Percentiles rank a stretch among this genome's conserved stretches.
phyloP scores from a whole-genome alignment of 2,797 vertebrate genomes.

The Buphagus erythrorhynchus region DNA sequence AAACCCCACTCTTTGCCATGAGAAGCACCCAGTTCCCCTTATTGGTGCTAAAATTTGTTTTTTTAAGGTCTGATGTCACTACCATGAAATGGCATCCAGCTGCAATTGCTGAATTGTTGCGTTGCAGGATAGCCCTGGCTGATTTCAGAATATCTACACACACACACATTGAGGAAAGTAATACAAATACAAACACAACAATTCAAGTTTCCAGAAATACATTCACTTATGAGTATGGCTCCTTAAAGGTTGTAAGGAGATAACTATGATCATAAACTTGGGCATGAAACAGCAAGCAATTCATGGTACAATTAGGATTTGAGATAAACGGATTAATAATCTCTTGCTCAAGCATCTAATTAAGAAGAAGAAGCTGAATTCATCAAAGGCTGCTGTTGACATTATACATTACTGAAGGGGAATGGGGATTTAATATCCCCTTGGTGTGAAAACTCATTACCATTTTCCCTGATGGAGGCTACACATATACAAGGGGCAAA shows the following conservation, averaged over 20 bases:
- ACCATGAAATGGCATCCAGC: background rate
- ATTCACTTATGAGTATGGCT: background rate
- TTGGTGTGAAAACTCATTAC: background rate
- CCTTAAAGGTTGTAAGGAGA: background rate
- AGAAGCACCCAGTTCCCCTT: background rate
- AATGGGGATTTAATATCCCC: background rate
- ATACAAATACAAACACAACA: background rate
- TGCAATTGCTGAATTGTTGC: background rate
- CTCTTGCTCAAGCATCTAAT: slow-evolving; percentile 2
- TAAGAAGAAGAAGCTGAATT: background rate
- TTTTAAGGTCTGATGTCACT: background rate
- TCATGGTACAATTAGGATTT: background rate
- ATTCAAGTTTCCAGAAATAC: background rate
- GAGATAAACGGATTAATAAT: slow-evolving; percentile 49
- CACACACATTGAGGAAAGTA: background rate
- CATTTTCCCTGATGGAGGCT: background rate
- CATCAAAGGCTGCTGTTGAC: slow-evolving; percentile 39
- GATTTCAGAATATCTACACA: background rate
- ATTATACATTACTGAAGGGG: slow-evolving; percentile 14
- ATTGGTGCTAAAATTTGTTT: background rate
- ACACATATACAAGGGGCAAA: background rate
- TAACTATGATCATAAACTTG: background rate
- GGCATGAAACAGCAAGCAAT: background rate
- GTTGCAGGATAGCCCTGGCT: background rate
- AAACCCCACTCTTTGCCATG: background rate